phyloP scores from a whole-genome alignment of 2,888 invertebrate species.

The Hecatera dysodea region DNA sequence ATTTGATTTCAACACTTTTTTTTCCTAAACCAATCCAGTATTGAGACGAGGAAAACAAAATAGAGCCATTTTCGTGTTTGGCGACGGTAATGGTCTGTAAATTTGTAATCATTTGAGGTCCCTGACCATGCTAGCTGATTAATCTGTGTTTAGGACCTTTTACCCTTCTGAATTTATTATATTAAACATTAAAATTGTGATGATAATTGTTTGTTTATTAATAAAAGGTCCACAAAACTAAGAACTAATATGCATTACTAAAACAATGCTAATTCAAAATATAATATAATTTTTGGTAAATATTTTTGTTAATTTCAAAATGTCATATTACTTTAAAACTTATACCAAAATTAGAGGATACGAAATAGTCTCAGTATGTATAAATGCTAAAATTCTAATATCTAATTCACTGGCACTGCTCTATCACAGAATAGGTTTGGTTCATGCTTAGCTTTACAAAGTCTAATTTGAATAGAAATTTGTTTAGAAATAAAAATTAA shows the following conservation, averaged over 20 bases:
- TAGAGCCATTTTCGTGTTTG: no score
- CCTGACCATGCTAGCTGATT: no score
- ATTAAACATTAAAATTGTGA: not conserved
- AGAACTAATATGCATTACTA: slow-evolving; percentile 38
- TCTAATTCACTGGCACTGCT: slow-evolving; percentile 80
- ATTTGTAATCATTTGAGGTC: no score
- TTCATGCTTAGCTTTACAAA: slow-evolving; percentile 43
- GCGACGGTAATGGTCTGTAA: no score
- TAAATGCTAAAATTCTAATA: slow-evolving; percentile 63
- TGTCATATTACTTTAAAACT: slow-evolving; percentile 63
- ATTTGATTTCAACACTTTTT: not conserved
- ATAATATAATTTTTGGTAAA: slow-evolving; percentile 65
- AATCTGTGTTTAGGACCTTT: no score
- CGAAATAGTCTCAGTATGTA: slow-evolving; percentile 54
- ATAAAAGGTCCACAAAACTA: slow-evolving; percentile 37
- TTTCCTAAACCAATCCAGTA: not conserved
- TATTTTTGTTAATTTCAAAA: slow-evolving; percentile 56
- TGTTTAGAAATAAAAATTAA: slow-evolving; percentile 11
- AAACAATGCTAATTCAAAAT: slow-evolving; percentile 34
- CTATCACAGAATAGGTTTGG: slow-evolving; percentile 79
- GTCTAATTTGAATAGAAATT: slow-evolving; percentile 36
- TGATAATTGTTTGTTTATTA: slow-evolving; percentile 1
- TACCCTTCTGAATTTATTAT: not conserved
- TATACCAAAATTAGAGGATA: slow-evolving; percentile 55
- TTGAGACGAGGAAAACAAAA: not conserved